Evolutionary conservation across 2,797 vertebrate species (phyloP).

Genomic region (Sitta carolinensis): DNA sequence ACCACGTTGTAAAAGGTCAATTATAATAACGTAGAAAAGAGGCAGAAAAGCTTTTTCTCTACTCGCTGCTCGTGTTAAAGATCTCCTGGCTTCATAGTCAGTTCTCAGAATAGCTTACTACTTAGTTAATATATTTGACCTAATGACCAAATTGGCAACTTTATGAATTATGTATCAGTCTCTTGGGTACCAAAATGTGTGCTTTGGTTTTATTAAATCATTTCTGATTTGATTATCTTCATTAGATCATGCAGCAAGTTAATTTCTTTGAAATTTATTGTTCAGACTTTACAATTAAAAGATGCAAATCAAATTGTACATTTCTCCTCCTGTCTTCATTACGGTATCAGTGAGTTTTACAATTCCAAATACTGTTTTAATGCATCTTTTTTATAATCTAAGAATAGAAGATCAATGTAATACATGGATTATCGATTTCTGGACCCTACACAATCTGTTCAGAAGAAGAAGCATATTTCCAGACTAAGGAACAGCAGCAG

Average conservation of each 20-base stretch:
- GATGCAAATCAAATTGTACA: not conserved
- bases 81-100: not conserved
- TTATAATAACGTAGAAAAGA: not conserved
- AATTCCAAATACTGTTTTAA: not conserved
- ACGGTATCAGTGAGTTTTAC: not conserved
- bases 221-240: constrained; percentile 44
- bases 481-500: not conserved
- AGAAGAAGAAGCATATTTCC: not conserved
- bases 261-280: constrained; percentile 21
- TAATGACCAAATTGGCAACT: constrained; percentile 10
- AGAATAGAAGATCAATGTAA: not conserved
- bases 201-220: constrained; percentile 49
- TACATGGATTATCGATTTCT: not conserved
- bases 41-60: not conserved
- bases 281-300: constrained; percentile 29
- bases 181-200: constrained; percentile 14
- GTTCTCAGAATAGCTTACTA: constrained; percentile 9
- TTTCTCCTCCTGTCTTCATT: not conserved
- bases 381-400: not conserved
- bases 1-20: not conserved
- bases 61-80: not conserved
- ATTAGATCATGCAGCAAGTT: constrained; percentile 4
- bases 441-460: not conserved
- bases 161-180: constrained; percentile 50
- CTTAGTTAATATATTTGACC: constrained; percentile 51